Evolutionary conservation across 1,140 invertebrate genomes (phyloP), one percentile per base, ranked within the genome.

Genomic region (Mya arenaria): DNA sequence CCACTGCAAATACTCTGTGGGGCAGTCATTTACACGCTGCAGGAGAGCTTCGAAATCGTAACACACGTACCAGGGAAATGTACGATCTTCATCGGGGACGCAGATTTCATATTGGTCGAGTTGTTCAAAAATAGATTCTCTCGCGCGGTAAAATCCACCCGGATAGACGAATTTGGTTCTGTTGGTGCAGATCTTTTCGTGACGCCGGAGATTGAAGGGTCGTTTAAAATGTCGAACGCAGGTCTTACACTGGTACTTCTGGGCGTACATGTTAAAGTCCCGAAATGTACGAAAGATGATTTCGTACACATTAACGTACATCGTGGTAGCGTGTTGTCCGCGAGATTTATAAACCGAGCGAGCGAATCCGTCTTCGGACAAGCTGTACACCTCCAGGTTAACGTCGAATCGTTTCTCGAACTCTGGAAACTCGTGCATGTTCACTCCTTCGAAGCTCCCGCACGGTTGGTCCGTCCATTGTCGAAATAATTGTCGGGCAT

Each of bases 351-450:
- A 62, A 1, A 71, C 13, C 15, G 55, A 19, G 0, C 17, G 17
- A 1, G 39, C 93, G 95, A 55, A 44, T 15, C 37, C 44, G 28
- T 71, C 66, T 71, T 48, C 66, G 6, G 32, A 30, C n/a, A 75
- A 30, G n/a, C 25, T 41, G 23, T 75, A 75, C 0, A 63, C 73
- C 36, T 75, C 58, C 5, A 75, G 19, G 52, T 62, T 75, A 44
- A 63, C 39, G 19, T 37, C 0, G 34, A 75, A 75, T 23, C 48
- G 8, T 25, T 60, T 28, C 55, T 63, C 58, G 25, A 75, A 75
- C 0, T 39, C 58, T 1, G 73, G 36, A 32, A 63, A 60, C 37
- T 74, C 71, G 37, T 74, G 19, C 1, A 74, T 36, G 3, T 30
- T 28, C 6, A 60, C 4, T 32, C 73, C 56, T 8, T 75, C 23